Evolutionary conservation across 2,113 vertebrate species (phyloP).

Genomic region (Chunga burmeisteri): DNA sequence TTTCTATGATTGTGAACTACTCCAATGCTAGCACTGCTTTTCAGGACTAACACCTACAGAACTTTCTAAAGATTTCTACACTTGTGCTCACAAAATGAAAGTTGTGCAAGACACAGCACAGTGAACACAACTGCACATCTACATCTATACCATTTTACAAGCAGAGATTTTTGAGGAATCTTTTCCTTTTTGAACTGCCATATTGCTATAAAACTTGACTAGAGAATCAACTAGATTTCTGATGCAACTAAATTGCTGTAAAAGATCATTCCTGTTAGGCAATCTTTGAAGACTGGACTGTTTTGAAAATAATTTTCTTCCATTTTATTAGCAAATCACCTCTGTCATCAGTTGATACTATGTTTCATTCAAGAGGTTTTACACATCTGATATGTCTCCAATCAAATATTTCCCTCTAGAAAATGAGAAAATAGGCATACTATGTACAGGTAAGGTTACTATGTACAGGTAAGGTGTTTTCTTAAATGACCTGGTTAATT

Average conservation of each 20-base stretch:
- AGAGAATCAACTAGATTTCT: background rate
- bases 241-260: background rate
- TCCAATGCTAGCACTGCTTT: background rate
- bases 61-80: background rate
- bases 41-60: background rate
- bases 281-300: background rate
- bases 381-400: background rate
- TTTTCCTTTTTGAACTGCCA: background rate
- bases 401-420: background rate
- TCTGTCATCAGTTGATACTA: background rate
- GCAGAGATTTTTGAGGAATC: background rate
- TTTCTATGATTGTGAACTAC: background rate
- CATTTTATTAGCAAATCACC: background rate
- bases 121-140: background rate
- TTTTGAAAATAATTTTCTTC: background rate
- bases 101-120: background rate
- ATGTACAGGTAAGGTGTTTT: background rate
- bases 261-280: background rate
- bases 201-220: background rate
- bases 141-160: background rate
- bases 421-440: background rate
- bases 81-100: background rate
- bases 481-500: background rate
- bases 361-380: background rate
- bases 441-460: background rate